These are phyloP conservation scores for Pogonomyrmex californicus DNA, from an alignment of 1,140 invertebrate species.

Conservation along the genomic window DNA sequence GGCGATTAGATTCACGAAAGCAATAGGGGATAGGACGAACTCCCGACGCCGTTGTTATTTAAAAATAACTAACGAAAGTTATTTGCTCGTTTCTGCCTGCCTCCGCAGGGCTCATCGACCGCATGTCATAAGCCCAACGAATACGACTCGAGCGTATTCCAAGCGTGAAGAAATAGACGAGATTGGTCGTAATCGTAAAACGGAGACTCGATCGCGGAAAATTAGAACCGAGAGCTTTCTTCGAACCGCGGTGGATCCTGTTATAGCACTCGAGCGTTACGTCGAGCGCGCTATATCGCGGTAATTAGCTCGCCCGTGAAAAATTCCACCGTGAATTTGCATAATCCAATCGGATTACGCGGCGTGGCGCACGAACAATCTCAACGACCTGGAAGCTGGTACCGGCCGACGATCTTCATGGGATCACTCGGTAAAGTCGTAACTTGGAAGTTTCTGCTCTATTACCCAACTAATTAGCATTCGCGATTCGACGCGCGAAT, in stretches of 20 bases:
- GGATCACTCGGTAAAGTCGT: slow-evolving; percentile 18
- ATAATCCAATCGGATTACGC: slow-evolving; percentile 68
- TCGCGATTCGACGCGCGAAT: slow-evolving; percentile 43
- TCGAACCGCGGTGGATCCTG: slow-evolving; percentile 39
- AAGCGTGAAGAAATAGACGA: slow-evolving; percentile 36
- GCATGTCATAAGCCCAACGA: slow-evolving; percentile 10
- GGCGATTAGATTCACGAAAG: slow-evolving; percentile 4
- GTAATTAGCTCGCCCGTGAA: slow-evolving; percentile 66
- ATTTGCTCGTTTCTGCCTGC: background rate
- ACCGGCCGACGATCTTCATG: slow-evolving; percentile 36
- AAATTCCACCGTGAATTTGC: slow-evolving; percentile 57
- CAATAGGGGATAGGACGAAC: background rate
- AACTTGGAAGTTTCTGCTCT: slow-evolving; percentile 46
- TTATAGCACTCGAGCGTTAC: slow-evolving; percentile 26
- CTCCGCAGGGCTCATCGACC: background rate
- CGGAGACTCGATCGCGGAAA: slow-evolving; percentile 32
- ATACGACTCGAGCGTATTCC: slow-evolving; percentile 16
- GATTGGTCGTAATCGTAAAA: slow-evolving; percentile 52
- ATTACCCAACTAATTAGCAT: slow-evolving; percentile 38
- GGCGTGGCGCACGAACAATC: slow-evolving; percentile 47
- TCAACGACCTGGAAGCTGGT: slow-evolving; percentile 20
- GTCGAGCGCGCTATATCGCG: slow-evolving; percentile 22
- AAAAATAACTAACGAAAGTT: background rate
- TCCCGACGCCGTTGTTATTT: background rate
- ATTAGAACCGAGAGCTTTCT: slow-evolving; percentile 18